A percentile compares a stretch with the other conserved stretches of the same genome.
Conservation (phyloP, 2,888 invertebrate species). For the Dicyrtoma fusca region DNA sequence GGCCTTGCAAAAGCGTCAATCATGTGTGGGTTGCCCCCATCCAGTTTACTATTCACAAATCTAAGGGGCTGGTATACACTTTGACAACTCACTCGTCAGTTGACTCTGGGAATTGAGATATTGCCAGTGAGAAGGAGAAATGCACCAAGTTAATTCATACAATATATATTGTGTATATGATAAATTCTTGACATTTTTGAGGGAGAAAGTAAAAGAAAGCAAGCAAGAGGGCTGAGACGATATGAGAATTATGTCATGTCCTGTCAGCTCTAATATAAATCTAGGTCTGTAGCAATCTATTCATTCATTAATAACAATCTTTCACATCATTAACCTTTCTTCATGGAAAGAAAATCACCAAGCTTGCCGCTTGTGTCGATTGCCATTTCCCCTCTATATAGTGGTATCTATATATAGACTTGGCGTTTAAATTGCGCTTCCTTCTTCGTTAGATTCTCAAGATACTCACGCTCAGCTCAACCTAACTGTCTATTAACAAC, state of each 20-base stretch:
- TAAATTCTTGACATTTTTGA: not conserved
- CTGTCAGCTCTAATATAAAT: too few species aligned
- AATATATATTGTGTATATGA: constrained; percentile 5
- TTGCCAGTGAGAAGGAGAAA: too few species aligned
- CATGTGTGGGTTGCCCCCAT: too few species aligned
- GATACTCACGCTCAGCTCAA: constrained; percentile 13
- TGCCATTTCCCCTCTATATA: too few species aligned
- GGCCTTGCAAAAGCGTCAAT: too few species aligned
- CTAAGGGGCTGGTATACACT: too few species aligned
- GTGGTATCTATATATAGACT: too few species aligned
- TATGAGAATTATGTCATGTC: constrained; percentile 9
- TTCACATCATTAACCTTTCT: constrained; percentile 48
- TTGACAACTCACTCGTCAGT: too few species aligned
- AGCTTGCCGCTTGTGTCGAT: too few species aligned
- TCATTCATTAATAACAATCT: constrained; percentile 49
- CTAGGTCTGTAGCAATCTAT: constrained; percentile 9
- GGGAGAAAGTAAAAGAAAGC: not conserved
- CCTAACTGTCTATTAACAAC: not conserved
- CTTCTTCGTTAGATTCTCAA: constrained; percentile 38
- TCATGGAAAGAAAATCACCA: not conserved
- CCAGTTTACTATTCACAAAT: too few species aligned
- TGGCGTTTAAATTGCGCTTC: constrained; percentile 34
- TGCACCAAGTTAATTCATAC: too few species aligned
- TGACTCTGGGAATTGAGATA: too few species aligned
- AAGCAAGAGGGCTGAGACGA: not conserved